Percentiles rank a stretch among this genome's conserved stretches.
These are phyloP conservation scores for Myotis lucifugus DNA, from an alignment of 2,113 vertebrate species.

Conservation along the genomic window DNA sequence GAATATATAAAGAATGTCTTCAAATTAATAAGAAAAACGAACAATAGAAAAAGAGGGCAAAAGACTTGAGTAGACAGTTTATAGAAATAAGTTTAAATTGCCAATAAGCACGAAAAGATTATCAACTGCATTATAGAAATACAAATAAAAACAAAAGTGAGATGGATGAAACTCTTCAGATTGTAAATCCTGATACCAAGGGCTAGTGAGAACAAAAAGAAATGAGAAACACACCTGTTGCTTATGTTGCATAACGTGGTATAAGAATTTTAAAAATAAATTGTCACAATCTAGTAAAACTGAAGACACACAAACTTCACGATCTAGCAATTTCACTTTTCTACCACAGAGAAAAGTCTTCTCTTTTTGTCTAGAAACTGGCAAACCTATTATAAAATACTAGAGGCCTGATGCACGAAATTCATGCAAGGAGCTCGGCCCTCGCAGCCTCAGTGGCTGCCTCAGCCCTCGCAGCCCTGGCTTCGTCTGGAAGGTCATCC, in stretches of 20 bases:
- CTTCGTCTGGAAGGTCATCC: too few relatives aligned
- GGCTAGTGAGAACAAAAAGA: neutral
- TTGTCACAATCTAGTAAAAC: neutral
- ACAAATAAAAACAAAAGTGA: neutral
- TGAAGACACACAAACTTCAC: neutral
- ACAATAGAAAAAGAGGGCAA: neutral
- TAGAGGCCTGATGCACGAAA: too few relatives aligned
- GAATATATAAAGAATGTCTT: neutral
- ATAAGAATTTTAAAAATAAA: neutral
- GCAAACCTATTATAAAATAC: neutral
- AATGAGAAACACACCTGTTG: neutral
- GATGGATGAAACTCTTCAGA: neutral
- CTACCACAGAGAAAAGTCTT: neutral
- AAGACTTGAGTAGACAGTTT: neutral
- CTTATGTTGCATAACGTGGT: neutral
- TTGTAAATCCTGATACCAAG: neutral
- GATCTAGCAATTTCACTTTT: neutral
- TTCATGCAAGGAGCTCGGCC: too few relatives aligned
- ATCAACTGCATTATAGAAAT: neutral
- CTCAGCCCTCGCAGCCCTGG: too few relatives aligned
- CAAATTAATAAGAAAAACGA: neutral
- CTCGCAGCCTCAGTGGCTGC: too few relatives aligned
- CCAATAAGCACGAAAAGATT: neutral
- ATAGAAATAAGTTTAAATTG: neutral
- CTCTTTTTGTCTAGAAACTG: neutral